Evolutionary conservation across 2,888 invertebrate species (phyloP).

Genomic region (Acleris cristana): DNA sequence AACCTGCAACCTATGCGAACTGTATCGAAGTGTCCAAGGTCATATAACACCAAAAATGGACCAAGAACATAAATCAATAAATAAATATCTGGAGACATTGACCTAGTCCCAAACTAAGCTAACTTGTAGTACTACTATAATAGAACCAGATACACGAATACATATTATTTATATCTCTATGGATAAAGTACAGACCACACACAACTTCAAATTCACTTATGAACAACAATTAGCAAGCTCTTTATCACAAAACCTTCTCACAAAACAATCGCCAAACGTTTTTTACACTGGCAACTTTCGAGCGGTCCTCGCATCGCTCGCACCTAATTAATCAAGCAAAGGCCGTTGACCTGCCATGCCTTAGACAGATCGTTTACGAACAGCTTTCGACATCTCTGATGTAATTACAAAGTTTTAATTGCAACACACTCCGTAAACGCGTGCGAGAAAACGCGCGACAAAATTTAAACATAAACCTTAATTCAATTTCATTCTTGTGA

Average conservation of each 20-base stretch:
- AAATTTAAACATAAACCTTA: not conserved
- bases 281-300: conserved; percentile 16
- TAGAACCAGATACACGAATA: no score
- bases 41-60: no score
- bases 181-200: no score
- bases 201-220: not conserved
- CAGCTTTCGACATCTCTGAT: conserved; percentile 45
- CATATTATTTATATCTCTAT: no score
- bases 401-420: conserved; percentile 56
- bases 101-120: no score
- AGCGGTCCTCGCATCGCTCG: conserved; percentile 21
- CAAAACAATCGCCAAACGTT: conserved; percentile 31
- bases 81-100: no score
- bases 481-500: conserved; percentile 11
- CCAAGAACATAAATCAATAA: no score
- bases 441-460: conserved; percentile 41
- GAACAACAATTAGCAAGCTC: not conserved
- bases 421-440: conserved; percentile 55
- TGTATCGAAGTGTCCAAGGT: no score
- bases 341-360: conserved; percentile 53
- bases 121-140: no score
- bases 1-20: no score
- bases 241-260: not conserved
- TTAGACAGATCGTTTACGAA: conserved; percentile 44
- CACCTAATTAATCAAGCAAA: conserved; percentile 45